Evolutionary conservation across 2,113 vertebrate species (phyloP).

Genomic region (Oreochromis niloticus): DNA sequence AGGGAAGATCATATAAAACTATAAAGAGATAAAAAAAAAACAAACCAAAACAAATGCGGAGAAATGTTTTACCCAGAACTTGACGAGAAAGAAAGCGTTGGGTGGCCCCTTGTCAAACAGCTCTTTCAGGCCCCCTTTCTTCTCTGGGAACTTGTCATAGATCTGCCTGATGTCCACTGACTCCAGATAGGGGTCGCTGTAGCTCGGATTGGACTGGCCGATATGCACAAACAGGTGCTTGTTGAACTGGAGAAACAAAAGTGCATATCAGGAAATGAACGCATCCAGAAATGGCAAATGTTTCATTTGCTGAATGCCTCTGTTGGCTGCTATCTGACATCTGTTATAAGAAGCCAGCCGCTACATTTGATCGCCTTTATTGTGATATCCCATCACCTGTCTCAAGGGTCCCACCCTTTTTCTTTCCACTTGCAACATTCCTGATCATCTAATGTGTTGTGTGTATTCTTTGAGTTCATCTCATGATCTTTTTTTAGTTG

Average conservation of each 20-base stretch:
- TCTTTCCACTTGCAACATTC: background rate
- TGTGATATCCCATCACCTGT: conserved; percentile 6
- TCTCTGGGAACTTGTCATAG: conserved; percentile 94
- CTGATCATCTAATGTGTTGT: background rate
- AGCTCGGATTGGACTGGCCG: conserved; percentile 86
- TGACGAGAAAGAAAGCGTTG: conserved; percentile 90
- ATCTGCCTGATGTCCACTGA: conserved; percentile 90
- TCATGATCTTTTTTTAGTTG: background rate
- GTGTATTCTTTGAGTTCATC: background rate
- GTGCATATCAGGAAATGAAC: conserved; percentile 6
- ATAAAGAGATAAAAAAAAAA: background rate
- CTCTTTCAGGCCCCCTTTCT: conserved; percentile 91
- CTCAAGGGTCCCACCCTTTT: background rate
- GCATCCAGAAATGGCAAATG: conserved; percentile 7
- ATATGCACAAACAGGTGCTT: conserved; percentile 94
- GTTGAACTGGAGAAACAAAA: conserved; percentile 79
- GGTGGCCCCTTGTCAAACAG: conserved; percentile 88
- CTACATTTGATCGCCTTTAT: background rate
- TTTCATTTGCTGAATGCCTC: background rate
- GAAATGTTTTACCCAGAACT: conserved; percentile 85
- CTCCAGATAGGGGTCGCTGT: conserved; percentile 87
- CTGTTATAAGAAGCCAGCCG: background rate
- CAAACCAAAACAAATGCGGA: background rate
- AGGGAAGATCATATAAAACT: background rate
- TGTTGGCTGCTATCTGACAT: background rate